phyloP scores from a whole-genome alignment of 2,888 invertebrate genomes.

The Hesperia comma region DNA sequence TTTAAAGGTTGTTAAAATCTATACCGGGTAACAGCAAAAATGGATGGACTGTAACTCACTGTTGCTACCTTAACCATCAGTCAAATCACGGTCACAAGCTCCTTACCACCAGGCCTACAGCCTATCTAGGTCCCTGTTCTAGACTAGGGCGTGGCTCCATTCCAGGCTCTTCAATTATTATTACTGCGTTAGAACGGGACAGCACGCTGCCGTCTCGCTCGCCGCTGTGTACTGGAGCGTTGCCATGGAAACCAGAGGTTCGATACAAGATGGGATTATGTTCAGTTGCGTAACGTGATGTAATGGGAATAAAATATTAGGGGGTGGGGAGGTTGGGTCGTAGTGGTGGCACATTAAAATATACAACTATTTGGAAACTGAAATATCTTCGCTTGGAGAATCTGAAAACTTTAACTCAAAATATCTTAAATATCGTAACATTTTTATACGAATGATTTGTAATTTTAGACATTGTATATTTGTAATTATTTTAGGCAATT shows the following conservation, averaged over 20 bases:
- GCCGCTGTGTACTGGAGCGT: constrained; percentile 44
- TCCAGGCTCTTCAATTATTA: constrained; percentile 38
- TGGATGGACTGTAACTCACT: not conserved
- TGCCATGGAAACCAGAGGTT: constrained; percentile 50
- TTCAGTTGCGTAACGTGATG: constrained; percentile 10
- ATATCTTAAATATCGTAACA: too few species aligned
- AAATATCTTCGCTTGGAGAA: too few species aligned
- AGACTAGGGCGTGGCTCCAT: constrained; percentile 27
- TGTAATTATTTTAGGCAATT: too few species aligned
- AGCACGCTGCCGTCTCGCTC: constrained; percentile 28
- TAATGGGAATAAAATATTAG: not conserved
- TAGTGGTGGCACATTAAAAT: too few species aligned
- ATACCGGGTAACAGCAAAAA: too few species aligned
- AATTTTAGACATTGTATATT: too few species aligned
- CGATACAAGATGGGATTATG: constrained; percentile 30
- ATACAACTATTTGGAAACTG: too few species aligned
- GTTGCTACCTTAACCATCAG: constrained; percentile 9
- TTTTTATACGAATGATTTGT: too few species aligned
- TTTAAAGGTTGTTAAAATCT: too few species aligned
- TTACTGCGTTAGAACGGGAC: constrained; percentile 34
- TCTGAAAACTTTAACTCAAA: too few species aligned
- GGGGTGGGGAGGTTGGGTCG: not conserved
- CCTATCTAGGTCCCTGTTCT: constrained; percentile 38
- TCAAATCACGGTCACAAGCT: constrained; percentile 2
- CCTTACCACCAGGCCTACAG: constrained; percentile 24